Evolutionary conservation across 1,140 invertebrate genomes (phyloP), one percentile per base, ranked within the genome.

Genomic region (Drosophila subobscura): DNA sequence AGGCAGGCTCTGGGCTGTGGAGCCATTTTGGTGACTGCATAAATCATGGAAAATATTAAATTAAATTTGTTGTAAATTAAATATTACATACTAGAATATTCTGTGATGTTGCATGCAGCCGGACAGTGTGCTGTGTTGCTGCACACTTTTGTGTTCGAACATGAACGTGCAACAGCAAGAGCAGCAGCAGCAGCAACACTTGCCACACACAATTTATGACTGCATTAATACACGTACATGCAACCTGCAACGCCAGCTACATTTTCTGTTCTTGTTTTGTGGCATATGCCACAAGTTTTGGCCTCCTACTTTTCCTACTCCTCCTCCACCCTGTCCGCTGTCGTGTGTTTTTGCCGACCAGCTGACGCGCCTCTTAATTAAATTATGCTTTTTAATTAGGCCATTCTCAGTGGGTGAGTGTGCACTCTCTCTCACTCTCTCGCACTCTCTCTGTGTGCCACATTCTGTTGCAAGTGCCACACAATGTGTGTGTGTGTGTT

Each of bases 61-160:
- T 55, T 80, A 78, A 86, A 86, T 86, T 88, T 88, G 77, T 75
- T 86, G 78, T 72, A 81, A 81, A 88, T 86, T 88, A 86, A 86
- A 86, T 88, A 83, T 78, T 61, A 59, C 16, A 20, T 20, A 20
- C 74, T 65, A 88, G 33, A 78, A 70, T 78, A 81, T 85, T 85
- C 63, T 40, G 50, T 37, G 33, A 56, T 41, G 63, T 55, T 67
- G 63, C 63, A 68, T 68, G 65, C 65, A 47, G 52, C 7, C 27
- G 12, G 33, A 6, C 20, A 5, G 20, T 47, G 50, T 68, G 65
- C 65, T 75, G 79, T 77, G 74, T 84, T 57, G 71, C 71, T 83
- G 65, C 66, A 75, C 68, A 63, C 73, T 80, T 81, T 64, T 55
- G 52, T 54, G 63, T 79, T 70, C 80, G 74, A 81, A 67, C 76